Conservation (phyloP, 2,113 vertebrate genomes). For the Paramormyrops kingsleyae region DNA sequence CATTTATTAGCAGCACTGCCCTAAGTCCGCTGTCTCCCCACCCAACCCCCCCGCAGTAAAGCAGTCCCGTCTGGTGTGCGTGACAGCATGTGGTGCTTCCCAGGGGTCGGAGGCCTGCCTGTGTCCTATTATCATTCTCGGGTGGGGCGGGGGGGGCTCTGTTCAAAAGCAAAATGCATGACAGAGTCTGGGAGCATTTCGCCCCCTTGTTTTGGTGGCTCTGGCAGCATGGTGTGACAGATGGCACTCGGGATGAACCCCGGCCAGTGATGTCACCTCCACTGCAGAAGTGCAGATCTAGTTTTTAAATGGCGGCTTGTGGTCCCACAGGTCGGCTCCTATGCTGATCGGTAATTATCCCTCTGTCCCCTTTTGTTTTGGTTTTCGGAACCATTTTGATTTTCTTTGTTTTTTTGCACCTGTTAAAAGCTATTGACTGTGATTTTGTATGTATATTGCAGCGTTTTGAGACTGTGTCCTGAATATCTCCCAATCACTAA, state of each 20-base stretch:
- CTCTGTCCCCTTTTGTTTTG: background rate
- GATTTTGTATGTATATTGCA: background rate
- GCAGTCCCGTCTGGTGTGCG: constrained; percentile 61
- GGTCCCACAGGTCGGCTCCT: background rate
- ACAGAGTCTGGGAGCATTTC: background rate
- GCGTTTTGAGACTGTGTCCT: background rate
- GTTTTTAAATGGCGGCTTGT: background rate
- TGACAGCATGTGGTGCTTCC: constrained; percentile 56
- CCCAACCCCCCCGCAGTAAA: constrained; percentile 49
- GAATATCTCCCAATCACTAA: background rate
- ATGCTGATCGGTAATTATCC: background rate
- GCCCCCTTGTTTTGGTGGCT: background rate
- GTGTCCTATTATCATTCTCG: constrained; percentile 52
- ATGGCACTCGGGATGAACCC: background rate
- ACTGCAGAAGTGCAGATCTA: background rate
- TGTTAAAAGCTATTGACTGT: background rate
- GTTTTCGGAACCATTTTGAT: background rate
- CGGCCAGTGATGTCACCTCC: background rate
- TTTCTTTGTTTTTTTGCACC: background rate
- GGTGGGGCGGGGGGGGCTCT: constrained; percentile 4
- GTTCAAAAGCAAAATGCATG: background rate
- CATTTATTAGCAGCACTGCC: constrained; percentile 10
- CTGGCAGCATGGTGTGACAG: background rate
- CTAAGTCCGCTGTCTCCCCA: constrained; percentile 25
- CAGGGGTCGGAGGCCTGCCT: constrained; percentile 48